A percentile compares a stretch with the other conserved stretches of the same genome.
These are phyloP conservation scores for Phymastichus coffea DNA, from an alignment of 1,140 invertebrate genomes.

Conservation along the genomic window DNA sequence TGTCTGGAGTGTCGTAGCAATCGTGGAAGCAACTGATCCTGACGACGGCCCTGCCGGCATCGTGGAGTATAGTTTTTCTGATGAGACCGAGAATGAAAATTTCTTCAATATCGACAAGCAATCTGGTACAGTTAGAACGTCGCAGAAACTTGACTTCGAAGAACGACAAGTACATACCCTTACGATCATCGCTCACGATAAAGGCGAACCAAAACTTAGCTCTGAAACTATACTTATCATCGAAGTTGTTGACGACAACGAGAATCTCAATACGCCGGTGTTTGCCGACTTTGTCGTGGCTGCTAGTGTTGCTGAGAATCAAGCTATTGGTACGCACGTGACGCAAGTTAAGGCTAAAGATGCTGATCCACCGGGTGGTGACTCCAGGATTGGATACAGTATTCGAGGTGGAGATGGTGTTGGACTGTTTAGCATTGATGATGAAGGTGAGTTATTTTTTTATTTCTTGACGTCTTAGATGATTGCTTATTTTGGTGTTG, in stretches of 20 bases:
- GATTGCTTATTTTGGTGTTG: too few species aligned
- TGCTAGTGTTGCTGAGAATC: conserved; percentile 74
- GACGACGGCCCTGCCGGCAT: conserved; percentile 80
- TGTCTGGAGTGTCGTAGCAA: conserved; percentile 79
- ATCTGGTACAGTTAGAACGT: conserved; percentile 81
- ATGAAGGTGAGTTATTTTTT: conserved; percentile 69
- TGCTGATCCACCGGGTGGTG: conserved; percentile 73
- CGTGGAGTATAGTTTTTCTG: conserved; percentile 73
- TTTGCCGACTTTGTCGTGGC: conserved; percentile 81
- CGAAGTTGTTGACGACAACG: conserved; percentile 91
- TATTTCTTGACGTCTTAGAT: too few species aligned
- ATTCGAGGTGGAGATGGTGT: conserved; percentile 87
- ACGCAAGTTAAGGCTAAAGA: conserved; percentile 78
- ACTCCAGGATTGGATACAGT: conserved; percentile 81
- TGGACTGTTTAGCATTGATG: conserved; percentile 87
- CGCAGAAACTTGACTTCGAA: conserved; percentile 80
- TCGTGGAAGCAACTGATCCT: conserved; percentile 82
- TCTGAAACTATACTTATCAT: conserved; percentile 78
- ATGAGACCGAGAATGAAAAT: conserved; percentile 58
- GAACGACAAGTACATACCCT: conserved; percentile 85
- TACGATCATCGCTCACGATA: conserved; percentile 78
- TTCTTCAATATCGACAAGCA: conserved; percentile 76
- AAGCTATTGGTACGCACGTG: conserved; percentile 71
- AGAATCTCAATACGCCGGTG: conserved; percentile 80
- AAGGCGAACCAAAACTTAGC: conserved; percentile 70